Evolutionary conservation across 2,113 vertebrate genomes (phyloP), one percentile per base, ranked within the genome.

Genomic region (Melanostigma gelatinosum): DNA sequence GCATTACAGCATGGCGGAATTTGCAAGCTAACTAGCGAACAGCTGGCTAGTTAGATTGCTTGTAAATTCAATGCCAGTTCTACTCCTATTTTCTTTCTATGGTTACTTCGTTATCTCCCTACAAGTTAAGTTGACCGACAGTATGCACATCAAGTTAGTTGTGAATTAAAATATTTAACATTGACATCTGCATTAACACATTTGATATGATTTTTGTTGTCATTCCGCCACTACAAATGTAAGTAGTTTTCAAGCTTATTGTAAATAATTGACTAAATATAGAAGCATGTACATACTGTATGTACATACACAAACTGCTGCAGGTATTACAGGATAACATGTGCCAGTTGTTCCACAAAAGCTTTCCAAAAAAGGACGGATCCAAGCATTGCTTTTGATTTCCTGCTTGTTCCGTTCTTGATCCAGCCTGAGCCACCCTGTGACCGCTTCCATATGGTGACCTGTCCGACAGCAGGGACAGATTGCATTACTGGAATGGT

Each of bases 401-500:
- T 83, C 82, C 80, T 81, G 72, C 80, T 69, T 65, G 79, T 88
- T 88, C 82, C 71, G 88, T 88, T 84, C 84, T 77, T 80, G 76
- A 65, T 72, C 60, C 22, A 0, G 61, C 72, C 62, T 75, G 79
- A 80, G 74, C 84, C 70, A 73, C 83, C 15, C 60, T 64, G 74
- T 32, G n/a, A 72, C 75, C 8, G 36, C 54, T 76, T 76, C 85
- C 72, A 83, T 72, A 79, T 42, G 74, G 86, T 52, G 77, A 61
- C 79, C 76, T 79, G 83, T 85, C 86, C 75, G 83, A 75, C 81
- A 81, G 80, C 83, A 76, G 61, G 83, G 82, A 80, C 85, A 78
- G 78, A 90, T 80, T 89, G 80, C 77, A 87, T 90, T 79, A 88
- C 72, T 55, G 75, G 60, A 62, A 70, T 44, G 85, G 87, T 90